Percentiles rank a stretch among this genome's conserved stretches.
phyloP scores from a whole-genome alignment of 2,888 invertebrate species.

The Stegophylla sp. region DNA sequence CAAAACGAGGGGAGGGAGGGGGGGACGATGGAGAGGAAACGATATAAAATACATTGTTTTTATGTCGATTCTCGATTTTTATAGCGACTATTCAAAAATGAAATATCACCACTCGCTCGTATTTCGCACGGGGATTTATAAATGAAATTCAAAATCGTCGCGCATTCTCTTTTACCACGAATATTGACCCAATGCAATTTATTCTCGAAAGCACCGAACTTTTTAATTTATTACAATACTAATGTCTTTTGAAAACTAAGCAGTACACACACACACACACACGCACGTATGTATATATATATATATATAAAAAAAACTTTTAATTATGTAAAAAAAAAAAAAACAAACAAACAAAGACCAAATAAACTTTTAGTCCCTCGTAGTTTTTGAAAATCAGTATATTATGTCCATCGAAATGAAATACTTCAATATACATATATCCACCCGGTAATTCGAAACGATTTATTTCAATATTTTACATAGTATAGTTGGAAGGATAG shows the following conservation, averaged over 20 bases:
- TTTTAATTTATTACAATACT: conserved; percentile 34
- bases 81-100: not conserved
- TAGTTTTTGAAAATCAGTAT: conserved; percentile 11
- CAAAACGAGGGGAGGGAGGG: too few relatives aligned
- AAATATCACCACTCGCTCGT: not conserved
- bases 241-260: conserved; percentile 10
- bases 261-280: too few relatives aligned
- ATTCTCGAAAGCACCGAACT: conserved; percentile 1
- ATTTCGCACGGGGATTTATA: not conserved
- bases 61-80: too few relatives aligned
- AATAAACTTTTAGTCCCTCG: conserved; percentile 4
- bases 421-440: not conserved
- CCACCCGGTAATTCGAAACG: not conserved
- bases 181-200: conserved; percentile 5
- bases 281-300: too few relatives aligned
- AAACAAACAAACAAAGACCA: not conserved
- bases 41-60: too few relatives aligned
- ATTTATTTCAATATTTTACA: conserved; percentile 22
- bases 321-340: conserved; percentile 25
- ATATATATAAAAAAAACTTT: conserved; percentile 25
- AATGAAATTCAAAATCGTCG: not conserved
- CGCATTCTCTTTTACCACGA: not conserved
- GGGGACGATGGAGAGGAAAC: too few relatives aligned
- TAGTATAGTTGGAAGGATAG: not conserved
- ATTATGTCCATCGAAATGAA: not conserved